Evolutionary conservation across 2,888 invertebrate genomes (phyloP), one percentile per base, ranked within the genome.

Genomic region (Deilephila porcellus): DNA sequence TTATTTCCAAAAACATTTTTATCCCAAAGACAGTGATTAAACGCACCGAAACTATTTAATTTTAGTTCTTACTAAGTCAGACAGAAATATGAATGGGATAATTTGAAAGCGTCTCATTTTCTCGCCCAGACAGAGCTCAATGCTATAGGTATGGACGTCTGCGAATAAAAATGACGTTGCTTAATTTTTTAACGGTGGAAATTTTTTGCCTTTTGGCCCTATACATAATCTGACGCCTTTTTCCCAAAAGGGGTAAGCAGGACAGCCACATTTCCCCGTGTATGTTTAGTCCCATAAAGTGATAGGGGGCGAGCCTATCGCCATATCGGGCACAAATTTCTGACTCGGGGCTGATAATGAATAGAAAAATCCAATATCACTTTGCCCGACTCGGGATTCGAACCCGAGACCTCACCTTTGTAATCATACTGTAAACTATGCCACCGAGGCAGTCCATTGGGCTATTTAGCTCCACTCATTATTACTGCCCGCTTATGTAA

Each of bases 131-230:
- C 56, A 56, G n/a, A 6, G 4, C 17, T 53, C 56, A 25, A 25
- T 25, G 25, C 25, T 25, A 25, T 3, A 3, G 6, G 53, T 19
- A n/a, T 56, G 6, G n/a, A n/a, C 6, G 56, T 56, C 56, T 56
- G 56, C 45, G 45, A 37, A 67, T 72, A 64, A 72, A 53, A 19
- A n/a, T 53, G 19, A 72, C 52, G 17, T 32, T 62, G 64, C 64
- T 63, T n/a, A 60, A 71, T 71, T 45, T 70, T 45, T 34, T 32
- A 70, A 60, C n/a, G 19, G 34, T 32, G 60, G 64, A 56, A 32
- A 37, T 32, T 37, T 52, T 17, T 67, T 71, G 32, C 32, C 5
- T 32, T 32, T 4, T 5, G 3, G 3, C 5, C 32, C 8, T 67
- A 64, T 25, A 25, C 25, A 25, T 25, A 25, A 25, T 1, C 25